phyloP scores from a whole-genome alignment of 2,797 vertebrate species.

The Sebastes umbrosus region DNA sequence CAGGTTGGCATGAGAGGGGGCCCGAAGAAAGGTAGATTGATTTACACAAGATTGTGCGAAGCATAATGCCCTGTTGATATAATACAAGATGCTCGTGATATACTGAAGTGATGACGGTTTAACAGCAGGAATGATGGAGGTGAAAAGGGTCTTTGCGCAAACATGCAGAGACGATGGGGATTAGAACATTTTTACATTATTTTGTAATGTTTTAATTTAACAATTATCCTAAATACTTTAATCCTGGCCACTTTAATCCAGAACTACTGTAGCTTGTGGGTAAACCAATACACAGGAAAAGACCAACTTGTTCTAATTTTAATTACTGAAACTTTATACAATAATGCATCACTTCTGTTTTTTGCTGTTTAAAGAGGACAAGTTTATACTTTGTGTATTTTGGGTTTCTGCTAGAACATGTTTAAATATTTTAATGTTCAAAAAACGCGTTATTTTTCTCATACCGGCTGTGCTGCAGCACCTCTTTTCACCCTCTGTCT shows the following conservation, averaged over 20 bases:
- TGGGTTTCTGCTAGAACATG: no score
- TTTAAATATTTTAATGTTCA: no score
- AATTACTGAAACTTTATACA: neutral
- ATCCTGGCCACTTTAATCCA: neutral
- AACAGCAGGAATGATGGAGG: neutral
- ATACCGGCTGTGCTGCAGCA: no score
- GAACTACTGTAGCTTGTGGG: neutral
- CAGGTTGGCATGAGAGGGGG: conserved; percentile 18
- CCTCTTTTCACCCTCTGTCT: no score
- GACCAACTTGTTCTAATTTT: neutral
- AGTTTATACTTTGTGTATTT: no score
- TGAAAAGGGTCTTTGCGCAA: neutral
- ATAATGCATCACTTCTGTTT: neutral
- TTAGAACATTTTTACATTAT: neutral
- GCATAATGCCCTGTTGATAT: conserved; percentile 12
- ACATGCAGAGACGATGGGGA: neutral
- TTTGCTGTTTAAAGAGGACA: neutral
- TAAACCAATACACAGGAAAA: neutral
- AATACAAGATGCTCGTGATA: neutral
- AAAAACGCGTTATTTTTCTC: no score
- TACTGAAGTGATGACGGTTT: conserved; percentile 24
- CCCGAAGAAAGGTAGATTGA: conserved; percentile 19
- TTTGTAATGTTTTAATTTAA: neutral
- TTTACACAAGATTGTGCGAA: conserved; percentile 9
- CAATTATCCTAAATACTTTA: neutral